Percentiles rank a stretch among this genome's conserved stretches.
phyloP scores from a whole-genome alignment of 2,888 invertebrate species.

The Dione vanillae region DNA sequence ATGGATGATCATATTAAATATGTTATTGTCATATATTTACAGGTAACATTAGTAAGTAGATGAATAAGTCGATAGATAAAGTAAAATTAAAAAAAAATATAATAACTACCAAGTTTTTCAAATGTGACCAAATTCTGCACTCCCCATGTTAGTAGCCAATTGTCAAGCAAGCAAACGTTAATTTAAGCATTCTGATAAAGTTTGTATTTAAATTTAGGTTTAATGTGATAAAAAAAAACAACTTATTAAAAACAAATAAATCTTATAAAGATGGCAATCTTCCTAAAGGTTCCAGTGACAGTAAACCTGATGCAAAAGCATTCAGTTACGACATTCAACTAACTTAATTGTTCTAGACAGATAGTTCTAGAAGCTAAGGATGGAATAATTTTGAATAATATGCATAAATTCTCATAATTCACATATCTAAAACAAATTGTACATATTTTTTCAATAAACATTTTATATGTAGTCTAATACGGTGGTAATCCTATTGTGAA shows the following conservation, averaged over 20 bases:
- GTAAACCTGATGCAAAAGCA: no score
- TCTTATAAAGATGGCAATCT: neutral
- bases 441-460: no score
- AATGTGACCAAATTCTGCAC: conserved; percentile 7
- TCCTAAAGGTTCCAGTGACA: neutral
- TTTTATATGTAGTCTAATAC: no score
- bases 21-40: neutral
- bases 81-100: neutral
- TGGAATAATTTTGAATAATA: no score
- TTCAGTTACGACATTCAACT: no score
- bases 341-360: no score
- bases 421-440: no score
- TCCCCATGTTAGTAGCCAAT: conserved; percentile 6
- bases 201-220: neutral
- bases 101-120: neutral
- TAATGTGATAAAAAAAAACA: neutral
- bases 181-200: neutral
- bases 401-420: no score
- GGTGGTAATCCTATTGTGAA: no score
- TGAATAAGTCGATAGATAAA: neutral
- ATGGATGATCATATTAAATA: neutral
- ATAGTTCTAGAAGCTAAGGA: no score
- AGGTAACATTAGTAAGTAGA: conserved; percentile 3
- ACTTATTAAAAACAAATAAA: neutral
- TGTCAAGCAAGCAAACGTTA: no score